These are phyloP conservation scores for Diceros bicornis DNA, from an alignment of 2,797 vertebrate genomes.

Conservation along the genomic window DNA sequence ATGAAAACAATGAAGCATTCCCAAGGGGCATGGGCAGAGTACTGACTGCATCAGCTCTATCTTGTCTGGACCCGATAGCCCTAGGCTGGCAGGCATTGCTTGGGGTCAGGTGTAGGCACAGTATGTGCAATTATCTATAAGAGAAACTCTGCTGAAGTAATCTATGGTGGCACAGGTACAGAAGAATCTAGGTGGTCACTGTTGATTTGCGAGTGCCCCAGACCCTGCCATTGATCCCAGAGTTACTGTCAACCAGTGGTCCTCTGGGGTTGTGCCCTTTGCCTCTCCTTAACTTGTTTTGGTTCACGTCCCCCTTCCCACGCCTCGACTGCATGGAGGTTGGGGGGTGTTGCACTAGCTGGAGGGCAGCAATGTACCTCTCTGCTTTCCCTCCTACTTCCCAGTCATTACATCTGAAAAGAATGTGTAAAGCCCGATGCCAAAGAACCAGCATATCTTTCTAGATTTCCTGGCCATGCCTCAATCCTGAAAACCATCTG, in stretches of 20 bases:
- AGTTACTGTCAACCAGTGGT: neutral
- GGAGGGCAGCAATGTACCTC: neutral
- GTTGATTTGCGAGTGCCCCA: neutral
- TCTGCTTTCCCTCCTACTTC: neutral
- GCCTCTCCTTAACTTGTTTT: neutral
- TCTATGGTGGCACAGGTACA: neutral
- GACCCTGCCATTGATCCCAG: neutral
- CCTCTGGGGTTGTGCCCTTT: neutral
- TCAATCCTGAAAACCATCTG: neutral
- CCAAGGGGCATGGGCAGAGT: neutral
- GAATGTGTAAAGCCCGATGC: neutral
- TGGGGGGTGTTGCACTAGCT: neutral
- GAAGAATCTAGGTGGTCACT: neutral
- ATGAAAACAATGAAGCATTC: neutral
- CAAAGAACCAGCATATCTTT: neutral
- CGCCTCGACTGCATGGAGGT: too few species aligned
- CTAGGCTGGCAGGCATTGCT: neutral
- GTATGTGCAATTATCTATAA: neutral
- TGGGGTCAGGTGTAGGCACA: neutral
- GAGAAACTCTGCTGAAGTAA: neutral
- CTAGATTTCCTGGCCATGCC: neutral
- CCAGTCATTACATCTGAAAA: neutral
- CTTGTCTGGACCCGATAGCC: neutral
- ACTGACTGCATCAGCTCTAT: rapidly evolving
- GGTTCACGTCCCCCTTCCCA: neutral